Evolutionary conservation across 2,113 vertebrate species (phyloP).

Genomic region (Murina feae): DNA sequence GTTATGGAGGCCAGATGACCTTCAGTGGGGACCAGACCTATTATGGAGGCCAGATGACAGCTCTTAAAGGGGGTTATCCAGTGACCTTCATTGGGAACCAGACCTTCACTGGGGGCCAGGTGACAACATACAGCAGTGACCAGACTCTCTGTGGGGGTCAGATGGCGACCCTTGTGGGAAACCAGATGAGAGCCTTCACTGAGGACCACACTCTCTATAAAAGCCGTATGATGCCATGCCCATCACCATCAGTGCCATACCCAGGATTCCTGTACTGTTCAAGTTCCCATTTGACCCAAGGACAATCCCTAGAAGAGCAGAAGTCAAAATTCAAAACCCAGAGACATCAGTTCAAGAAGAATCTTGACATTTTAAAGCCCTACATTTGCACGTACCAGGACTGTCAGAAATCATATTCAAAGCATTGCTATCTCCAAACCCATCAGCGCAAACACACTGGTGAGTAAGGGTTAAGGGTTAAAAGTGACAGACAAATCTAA

Average conservation of each 20-base stretch:
- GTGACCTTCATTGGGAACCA: not conserved
- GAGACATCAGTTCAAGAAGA: not conserved
- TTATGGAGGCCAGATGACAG: not conserved
- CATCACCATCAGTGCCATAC: not conserved
- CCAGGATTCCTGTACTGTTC: not conserved
- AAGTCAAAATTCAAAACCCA: not conserved
- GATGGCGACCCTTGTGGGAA: not conserved
- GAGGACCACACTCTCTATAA: not conserved
- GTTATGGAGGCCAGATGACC: not conserved
- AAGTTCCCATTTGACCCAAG: not conserved
- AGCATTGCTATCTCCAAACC: not conserved
- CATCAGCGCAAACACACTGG: slow-evolving; percentile 44
- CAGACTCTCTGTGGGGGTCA: not conserved
- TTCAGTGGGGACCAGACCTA: not conserved
- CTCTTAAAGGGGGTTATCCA: not conserved
- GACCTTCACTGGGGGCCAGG: not conserved
- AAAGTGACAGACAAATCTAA: not conserved
- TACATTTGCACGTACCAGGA: not conserved
- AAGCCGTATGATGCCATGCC: not conserved
- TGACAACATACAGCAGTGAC: not conserved
- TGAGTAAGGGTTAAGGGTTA: not conserved
- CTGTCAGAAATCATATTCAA: slow-evolving; percentile 23
- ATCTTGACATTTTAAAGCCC: not conserved
- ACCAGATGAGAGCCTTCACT: not conserved
- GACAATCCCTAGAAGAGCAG: not conserved